A percentile compares a stretch with the other conserved stretches of the same genome.
Conservation (phyloP, 2,888 invertebrate species). For the Pediacus dermestoides region DNA sequence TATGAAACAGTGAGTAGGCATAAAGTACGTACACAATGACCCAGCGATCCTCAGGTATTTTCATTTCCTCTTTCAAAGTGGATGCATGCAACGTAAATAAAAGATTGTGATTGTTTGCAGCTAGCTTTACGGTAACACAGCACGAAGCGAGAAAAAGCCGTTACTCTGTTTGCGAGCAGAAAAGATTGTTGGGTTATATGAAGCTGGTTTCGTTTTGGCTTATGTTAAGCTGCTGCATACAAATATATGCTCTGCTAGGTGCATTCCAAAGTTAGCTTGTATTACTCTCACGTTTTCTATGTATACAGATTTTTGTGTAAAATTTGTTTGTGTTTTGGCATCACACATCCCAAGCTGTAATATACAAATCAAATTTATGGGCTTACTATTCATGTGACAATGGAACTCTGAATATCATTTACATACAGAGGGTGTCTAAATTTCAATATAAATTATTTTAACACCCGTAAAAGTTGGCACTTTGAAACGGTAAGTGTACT, state of each 20-base stretch:
- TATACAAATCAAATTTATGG: slow-evolving; percentile 19
- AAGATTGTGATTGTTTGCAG: slow-evolving; percentile 20
- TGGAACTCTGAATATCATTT: slow-evolving; percentile 1
- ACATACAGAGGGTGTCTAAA: no score
- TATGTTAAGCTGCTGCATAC: slow-evolving; percentile 30
- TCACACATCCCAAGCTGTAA: slow-evolving; percentile 14
- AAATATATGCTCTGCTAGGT: slow-evolving; percentile 20
- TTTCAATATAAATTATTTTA: no score
- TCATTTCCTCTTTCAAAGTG: slow-evolving; percentile 14
- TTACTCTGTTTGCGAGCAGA: slow-evolving; percentile 18
- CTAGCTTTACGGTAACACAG: slow-evolving; percentile 14
- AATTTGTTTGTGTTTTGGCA: slow-evolving; percentile 13
- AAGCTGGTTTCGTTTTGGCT: slow-evolving; percentile 27
- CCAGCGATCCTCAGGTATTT: slow-evolving; percentile 15
- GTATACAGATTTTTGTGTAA: slow-evolving; percentile 14
- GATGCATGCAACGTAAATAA: slow-evolving; percentile 20
- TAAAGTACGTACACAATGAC: slow-evolving; percentile 14
- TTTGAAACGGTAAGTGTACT: no score
- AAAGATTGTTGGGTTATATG: slow-evolving; percentile 28
- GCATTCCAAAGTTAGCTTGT: slow-evolving; percentile 12
- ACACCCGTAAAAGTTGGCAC: no score
- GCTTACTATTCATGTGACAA: slow-evolving; percentile 6
- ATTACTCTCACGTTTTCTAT: slow-evolving; percentile 11
- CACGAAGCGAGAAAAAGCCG: not conserved
- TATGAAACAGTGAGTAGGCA: slow-evolving; percentile 8